A percentile compares a stretch with the other conserved stretches of the same genome.
These are phyloP conservation scores for Paraplagusia blochii DNA, from an alignment of 2,113 vertebrate species.

Conservation along the genomic window DNA sequence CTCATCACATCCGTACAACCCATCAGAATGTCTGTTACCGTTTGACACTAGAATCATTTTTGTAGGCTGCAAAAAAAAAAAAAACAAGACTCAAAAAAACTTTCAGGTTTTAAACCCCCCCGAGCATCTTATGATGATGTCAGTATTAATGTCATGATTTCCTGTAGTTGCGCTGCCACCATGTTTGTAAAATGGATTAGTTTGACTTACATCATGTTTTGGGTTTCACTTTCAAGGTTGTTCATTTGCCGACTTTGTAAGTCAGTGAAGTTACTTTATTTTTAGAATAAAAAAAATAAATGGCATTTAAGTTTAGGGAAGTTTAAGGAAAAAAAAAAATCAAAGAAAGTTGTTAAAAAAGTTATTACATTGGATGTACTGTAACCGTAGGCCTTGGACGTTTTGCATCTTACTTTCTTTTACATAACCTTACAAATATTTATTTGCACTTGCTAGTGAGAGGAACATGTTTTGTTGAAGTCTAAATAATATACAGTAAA, in stretches of 20 bases:
- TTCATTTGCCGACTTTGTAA: no score
- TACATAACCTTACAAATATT: slow-evolving; percentile 61
- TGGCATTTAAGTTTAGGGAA: slow-evolving; percentile 3
- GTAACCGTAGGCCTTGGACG: slow-evolving; percentile 49
- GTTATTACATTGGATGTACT: slow-evolving; percentile 43
- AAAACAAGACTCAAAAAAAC: slow-evolving; percentile 12
- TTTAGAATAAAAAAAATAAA: slow-evolving; percentile 9
- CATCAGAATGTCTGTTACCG: slow-evolving; percentile 14
- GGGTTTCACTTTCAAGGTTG: slow-evolving; percentile 21
- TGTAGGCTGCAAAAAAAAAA: slow-evolving; percentile 16
- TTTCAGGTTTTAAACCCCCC: slow-evolving; percentile 24
- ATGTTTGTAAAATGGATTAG: slow-evolving; percentile 31
- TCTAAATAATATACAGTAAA: slow-evolving; percentile 36
- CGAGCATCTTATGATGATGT: slow-evolving; percentile 58
- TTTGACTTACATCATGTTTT: slow-evolving; percentile 4
- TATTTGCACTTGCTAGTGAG: slow-evolving; percentile 62
- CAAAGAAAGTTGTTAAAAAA: no score
- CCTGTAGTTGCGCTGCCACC: not conserved
- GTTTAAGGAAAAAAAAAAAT: no score
- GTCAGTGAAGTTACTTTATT: slow-evolving; percentile 16
- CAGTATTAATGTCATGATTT: slow-evolving; percentile 36
- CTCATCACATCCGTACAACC: slow-evolving; percentile 4
- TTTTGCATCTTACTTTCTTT: slow-evolving; percentile 58
- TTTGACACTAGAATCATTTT: slow-evolving; percentile 10
- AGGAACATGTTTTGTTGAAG: slow-evolving; percentile 56